Percentiles rank a stretch among this genome's conserved stretches.
These are phyloP conservation scores for Cebus imitator DNA, from an alignment of 2,113 vertebrate species.

Conservation along the genomic window DNA sequence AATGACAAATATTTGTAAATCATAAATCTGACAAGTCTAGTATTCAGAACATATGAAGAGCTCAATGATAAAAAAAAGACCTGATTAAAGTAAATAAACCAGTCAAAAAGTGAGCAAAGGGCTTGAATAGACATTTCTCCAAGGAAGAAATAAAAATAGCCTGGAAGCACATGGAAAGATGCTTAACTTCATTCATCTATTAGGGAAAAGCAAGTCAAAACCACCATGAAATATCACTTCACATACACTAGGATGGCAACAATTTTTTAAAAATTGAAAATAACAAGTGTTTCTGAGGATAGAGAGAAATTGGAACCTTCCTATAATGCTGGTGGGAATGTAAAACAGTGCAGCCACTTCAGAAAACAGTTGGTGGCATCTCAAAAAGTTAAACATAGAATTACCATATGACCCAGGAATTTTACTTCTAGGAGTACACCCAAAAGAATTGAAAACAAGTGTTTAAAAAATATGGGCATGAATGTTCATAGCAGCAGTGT, in stretches of 20 bases:
- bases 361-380: neutral
- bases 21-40: neutral
- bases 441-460: neutral
- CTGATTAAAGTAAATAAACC: neutral
- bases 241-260: neutral
- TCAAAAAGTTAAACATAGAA: neutral
- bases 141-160: neutral
- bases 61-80: neutral
- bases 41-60: neutral
- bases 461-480: neutral
- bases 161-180: neutral
- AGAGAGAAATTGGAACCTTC: neutral
- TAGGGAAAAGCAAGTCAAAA: neutral
- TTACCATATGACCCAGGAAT: neutral
- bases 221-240: neutral
- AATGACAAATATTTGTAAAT: neutral
- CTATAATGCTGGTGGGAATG: neutral
- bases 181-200: neutral
- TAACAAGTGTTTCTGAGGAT: neutral
- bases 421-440: neutral
- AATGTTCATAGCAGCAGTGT: neutral
- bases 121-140: neutral
- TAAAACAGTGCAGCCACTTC: neutral
- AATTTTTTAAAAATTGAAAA: neutral
- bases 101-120: neutral